Base-by-base conservation (phyloP, 1,140 invertebrate species). In the Drosophila tropicalis region DNA sequence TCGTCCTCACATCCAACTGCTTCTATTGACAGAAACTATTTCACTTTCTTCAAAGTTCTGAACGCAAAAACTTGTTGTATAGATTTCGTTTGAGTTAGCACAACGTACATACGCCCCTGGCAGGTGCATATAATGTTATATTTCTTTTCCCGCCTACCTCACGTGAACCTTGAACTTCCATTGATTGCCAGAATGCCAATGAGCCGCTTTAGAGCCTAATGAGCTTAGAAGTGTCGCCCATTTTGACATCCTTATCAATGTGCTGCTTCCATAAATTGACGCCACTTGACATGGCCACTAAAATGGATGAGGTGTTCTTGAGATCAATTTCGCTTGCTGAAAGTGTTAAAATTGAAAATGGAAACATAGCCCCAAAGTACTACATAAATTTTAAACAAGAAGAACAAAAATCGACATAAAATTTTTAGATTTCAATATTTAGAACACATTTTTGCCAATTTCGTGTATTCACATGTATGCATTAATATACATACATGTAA, bases 11-110 rank as follows among this genome's bases (percentile, higher is more conserved):
- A 41, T 32, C 36, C 19, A 36, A 13, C 7, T 54, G 44, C 12
- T 34, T 10, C 47, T 62, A 74, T 75, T 76, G 74, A 55, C 74
- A 76, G 12, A 73, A 73, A 75, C 72, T 68, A 77, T 71, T 67
- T 39, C 34, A 47, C 9, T 61, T 39, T 19, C 34, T 29, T 25
- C 19, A 40, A 34, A 67, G 62, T 64, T 75, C 68, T 47, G 9
- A 17, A 19, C 29, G 60, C 57, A 61, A 72, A 55, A 55, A 47
- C 22, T 17, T 36, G 15, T 36, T 58, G 12, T 7, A 10, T 55
- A 9, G 19, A n/a, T 22, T 54, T 54, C 10, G 55, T 17, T 57
- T 15, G 55, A 7, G 29, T 36, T 32, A 29, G 5, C 7, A 36
- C 2, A 19, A 19, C 15, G 17, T 51, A 22, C 2, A 22, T 22